A percentile compares a stretch with the other conserved stretches of the same genome.
These are phyloP conservation scores for Pimpla rufipes DNA, from an alignment of 2,888 invertebrate genomes.

Conservation along the genomic window DNA sequence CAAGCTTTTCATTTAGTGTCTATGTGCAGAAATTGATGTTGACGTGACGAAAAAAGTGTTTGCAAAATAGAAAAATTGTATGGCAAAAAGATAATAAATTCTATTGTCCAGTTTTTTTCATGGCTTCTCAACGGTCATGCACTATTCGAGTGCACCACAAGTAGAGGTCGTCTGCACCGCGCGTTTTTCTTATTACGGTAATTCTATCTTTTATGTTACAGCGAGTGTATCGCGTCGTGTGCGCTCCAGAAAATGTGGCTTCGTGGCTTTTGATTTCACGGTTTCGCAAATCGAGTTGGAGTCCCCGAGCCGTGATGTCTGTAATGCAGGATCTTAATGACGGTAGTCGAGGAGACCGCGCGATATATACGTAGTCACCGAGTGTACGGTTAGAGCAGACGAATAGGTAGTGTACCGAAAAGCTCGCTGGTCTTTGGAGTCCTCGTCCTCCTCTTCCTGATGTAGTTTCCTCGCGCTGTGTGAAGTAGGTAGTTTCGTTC, in stretches of 20 bases:
- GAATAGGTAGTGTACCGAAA: slow-evolving; percentile 6
- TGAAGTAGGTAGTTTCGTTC: background rate
- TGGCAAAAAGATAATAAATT: too few species aligned
- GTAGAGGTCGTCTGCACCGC: background rate
- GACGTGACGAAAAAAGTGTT: too few species aligned
- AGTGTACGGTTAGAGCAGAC: background rate
- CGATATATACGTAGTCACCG: background rate
- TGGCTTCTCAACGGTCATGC: background rate
- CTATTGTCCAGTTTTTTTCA: background rate
- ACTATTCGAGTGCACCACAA: background rate
- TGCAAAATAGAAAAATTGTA: too few species aligned
- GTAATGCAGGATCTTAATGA: slow-evolving; percentile 52
- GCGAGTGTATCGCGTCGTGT: background rate
- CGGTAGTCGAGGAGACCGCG: slow-evolving; percentile 3
- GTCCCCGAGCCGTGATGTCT: slow-evolving; percentile 17
- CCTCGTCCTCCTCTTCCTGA: background rate
- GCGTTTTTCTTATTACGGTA: background rate
- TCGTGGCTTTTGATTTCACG: slow-evolving; percentile 32
- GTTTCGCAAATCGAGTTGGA: slow-evolving; percentile 19
- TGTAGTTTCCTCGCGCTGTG: slow-evolving; percentile 15
- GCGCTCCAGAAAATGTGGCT: slow-evolving; percentile 12
- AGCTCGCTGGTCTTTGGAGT: slow-evolving; percentile 15
- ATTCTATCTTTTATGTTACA: background rate
- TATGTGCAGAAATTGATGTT: too few species aligned
- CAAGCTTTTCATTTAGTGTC: too few species aligned